Evolutionary conservation across 2,113 vertebrate genomes (phyloP), one percentile per base, ranked within the genome.

Genomic region (Madoqua kirkii): DNA sequence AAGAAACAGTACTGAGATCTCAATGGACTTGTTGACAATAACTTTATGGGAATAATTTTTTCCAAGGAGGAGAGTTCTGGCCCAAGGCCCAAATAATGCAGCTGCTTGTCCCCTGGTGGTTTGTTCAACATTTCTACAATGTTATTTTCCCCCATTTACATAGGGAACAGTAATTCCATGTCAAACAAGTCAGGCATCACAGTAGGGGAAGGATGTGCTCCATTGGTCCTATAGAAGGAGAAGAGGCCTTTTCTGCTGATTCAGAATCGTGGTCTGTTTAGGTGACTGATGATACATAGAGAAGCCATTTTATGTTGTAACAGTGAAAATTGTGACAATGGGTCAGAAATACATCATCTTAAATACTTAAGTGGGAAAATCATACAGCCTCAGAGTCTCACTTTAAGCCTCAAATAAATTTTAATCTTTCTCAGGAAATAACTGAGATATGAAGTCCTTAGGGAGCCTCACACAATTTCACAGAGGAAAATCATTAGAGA

Each of bases 1-100:
- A 98, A 99, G 96, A 99, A 99, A 97, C 99, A 99, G 98, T 99
- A 99, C 55, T 99, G 99, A 36, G 99, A 99, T 98, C 99, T 99
- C 96, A 99, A 99, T 54, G 99, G 98, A 86, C 99, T 99, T 4
- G 97, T 98, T 96, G 99, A 99, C 98, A 99, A 99, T 97, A 99
- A 99, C 13, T 98, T 99, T 76, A 97, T 99, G 0, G 99, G 99
- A 98, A 99, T 99, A 90, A 98, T 98, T 91, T 17, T 52, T 48
- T 21, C 16, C 54, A 60, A 81, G 17, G 45, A 79, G 81, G 17
- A 64, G 52, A 83, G 5, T 64, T 60, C 19, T 92, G 40, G 29
- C 19, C 5, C 23, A 83, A 67, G 50, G 11, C 23, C 13, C 25
- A 55, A 50, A 74, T 64, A 29, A 36, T 59, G 6, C 19, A 91